Evolutionary conservation across 2,113 vertebrate species (phyloP), one percentile per base, ranked within the genome.

Genomic region (Python bivittatus): DNA sequence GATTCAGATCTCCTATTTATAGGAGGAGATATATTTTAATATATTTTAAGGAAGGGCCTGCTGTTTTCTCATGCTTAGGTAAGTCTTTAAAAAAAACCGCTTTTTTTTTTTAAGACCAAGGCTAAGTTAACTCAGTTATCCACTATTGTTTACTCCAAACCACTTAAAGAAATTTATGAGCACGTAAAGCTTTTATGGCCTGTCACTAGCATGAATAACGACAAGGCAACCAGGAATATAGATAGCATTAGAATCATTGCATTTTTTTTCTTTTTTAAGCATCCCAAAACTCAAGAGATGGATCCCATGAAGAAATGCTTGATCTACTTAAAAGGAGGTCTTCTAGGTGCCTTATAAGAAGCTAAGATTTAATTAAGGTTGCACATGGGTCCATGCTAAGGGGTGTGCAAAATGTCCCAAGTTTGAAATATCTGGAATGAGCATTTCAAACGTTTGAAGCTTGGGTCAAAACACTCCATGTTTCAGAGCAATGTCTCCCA

Each of bases 131-230:
- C 88, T 91, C 94, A 94, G 89, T 64, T 86, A 96, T 95, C 91
- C 58, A 84, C 88, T 91, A 89, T 0, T 94, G 94, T 95, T 95
- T 95, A 89, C 86, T 84, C 92, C 91, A 86, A 94, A 94, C 86
- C 94, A 96, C 95, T 96, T 96, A 95, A 86, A 90, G 88, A 95
- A 96, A 96, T 96, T 95, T 95, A 97, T 57, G 91, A 94, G 87
- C 92, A 93, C 53, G 88, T 96, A 95, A 95, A 94, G 87, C 91
- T 88, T 95, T 95, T 95, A 96, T 90, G 89, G 90, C 93, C 96
- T 94, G 95, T 95, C 94, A 93, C 91, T 92, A 92, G 95, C 93
- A 97, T 95, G 93, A 96, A 95, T 94, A 94, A 95, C 53, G 94
- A 94, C 92, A 96, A 94, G 92, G 86, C 94, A 95, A 94, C 93